Percentiles rank a stretch among this genome's conserved stretches.
phyloP scores from a whole-genome alignment of 2,113 vertebrate species.

The Zosterops hypoxanthus region DNA sequence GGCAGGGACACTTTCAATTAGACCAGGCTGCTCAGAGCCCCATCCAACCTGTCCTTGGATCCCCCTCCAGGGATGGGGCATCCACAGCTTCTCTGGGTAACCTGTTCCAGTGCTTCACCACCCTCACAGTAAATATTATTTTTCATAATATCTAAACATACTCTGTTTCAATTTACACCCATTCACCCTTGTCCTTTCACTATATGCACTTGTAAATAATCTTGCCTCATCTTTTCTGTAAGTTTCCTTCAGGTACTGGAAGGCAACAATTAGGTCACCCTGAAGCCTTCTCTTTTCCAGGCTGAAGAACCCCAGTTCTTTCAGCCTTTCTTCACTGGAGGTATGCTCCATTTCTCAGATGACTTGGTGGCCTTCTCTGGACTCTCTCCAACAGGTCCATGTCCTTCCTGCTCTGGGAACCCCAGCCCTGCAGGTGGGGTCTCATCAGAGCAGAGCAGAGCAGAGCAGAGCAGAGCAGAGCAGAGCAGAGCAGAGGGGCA shows the following conservation, averaged over 20 bases:
- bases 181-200: neutral
- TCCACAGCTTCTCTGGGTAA: neutral
- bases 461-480: no score
- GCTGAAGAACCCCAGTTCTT: neutral
- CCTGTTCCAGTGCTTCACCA: neutral
- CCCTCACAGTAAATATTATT: neutral
- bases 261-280: neutral
- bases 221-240: neutral
- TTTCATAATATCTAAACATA: neutral
- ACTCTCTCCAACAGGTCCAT: fast-evolving
- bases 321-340: neutral
- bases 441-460: neutral
- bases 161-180: neutral
- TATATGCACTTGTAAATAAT: neutral
- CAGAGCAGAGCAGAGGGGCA: neutral
- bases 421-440: neutral
- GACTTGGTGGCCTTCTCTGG: neutral
- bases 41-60: neutral
- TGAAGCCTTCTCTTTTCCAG: neutral
- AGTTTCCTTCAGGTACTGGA: neutral
- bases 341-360: neutral
- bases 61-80: neutral
- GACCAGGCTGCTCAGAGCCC: neutral
- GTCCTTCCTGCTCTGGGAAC: neutral
- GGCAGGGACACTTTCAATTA: neutral